Percentiles rank a stretch among this genome's conserved stretches.
Conservation (phyloP, 2,113 vertebrate genomes). For the Chlorodrepanis virens region DNA sequence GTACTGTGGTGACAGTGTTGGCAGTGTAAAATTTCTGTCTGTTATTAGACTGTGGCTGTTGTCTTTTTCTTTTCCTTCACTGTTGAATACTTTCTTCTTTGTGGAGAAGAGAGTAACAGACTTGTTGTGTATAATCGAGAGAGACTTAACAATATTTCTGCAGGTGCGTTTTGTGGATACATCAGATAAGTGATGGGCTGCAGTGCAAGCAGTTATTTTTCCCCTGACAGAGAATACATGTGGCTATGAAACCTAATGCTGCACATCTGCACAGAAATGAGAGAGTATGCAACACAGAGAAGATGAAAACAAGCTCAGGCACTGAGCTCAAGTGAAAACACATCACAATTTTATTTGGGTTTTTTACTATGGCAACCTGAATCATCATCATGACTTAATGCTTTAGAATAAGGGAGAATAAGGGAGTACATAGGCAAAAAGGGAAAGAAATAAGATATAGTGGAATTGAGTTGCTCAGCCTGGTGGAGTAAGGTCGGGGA, state of each 20-base stretch:
- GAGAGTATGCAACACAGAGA: background rate
- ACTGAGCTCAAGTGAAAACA: background rate
- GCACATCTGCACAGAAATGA: background rate
- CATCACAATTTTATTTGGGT: background rate
- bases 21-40: background rate
- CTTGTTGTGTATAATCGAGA: background rate
- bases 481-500: background rate
- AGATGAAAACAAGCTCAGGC: background rate
- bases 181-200: background rate
- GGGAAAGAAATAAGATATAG: background rate
- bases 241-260: background rate
- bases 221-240: background rate
- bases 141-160: background rate
- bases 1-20: background rate
- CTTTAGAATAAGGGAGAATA: background rate
- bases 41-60: background rate
- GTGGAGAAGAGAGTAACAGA: background rate
- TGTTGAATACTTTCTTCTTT: background rate
- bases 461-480: background rate
- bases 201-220: background rate
- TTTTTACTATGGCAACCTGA: background rate
- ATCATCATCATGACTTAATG: background rate
- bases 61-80: background rate
- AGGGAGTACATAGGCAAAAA: background rate
- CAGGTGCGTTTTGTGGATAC: background rate